Conservation (phyloP, 2,888 invertebrate species). For the Cacoxenus indagator region DNA sequence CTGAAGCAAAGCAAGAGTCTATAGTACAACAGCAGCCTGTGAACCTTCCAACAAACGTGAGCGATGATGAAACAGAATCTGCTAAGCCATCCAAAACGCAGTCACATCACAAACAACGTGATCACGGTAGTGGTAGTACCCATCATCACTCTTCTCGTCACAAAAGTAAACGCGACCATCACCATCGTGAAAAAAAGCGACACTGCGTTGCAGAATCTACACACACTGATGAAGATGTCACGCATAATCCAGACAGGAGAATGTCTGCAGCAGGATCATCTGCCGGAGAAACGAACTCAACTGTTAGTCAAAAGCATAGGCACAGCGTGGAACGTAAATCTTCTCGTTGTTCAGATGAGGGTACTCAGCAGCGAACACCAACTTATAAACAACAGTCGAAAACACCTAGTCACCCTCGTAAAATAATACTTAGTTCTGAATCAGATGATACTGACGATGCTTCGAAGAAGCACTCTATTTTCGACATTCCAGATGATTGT, state of each 20-base stretch:
- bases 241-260: conserved; percentile 52
- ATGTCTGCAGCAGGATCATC: conserved; percentile 54
- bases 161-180: conserved; percentile 64
- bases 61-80: conserved; percentile 49
- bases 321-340: conserved; percentile 58
- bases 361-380: conserved; percentile 49
- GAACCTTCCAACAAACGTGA: conserved; percentile 43
- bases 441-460: conserved; percentile 76
- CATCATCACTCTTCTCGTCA: conserved; percentile 62
- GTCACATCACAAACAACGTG: conserved; percentile 47
- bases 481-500: conserved; percentile 86
- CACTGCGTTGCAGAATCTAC: conserved; percentile 58
- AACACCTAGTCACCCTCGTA: conserved; percentile 55
- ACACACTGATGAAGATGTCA: conserved; percentile 59
- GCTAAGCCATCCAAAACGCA: conserved; percentile 32
- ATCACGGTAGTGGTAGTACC: conserved; percentile 49
- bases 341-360: conserved; percentile 52
- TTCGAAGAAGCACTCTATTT: conserved; percentile 88
- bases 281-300: conserved; percentile 50
- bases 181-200: conserved; percentile 69
- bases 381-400: conserved; percentile 49
- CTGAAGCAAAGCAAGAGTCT: conserved; percentile 47
- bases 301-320: conserved; percentile 44
- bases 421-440: conserved; percentile 76
- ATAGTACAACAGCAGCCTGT: conserved; percentile 43